These are phyloP conservation scores for Misgurnus mizolepis DNA, from an alignment of 2,113 vertebrate species.

Conservation along the genomic window DNA sequence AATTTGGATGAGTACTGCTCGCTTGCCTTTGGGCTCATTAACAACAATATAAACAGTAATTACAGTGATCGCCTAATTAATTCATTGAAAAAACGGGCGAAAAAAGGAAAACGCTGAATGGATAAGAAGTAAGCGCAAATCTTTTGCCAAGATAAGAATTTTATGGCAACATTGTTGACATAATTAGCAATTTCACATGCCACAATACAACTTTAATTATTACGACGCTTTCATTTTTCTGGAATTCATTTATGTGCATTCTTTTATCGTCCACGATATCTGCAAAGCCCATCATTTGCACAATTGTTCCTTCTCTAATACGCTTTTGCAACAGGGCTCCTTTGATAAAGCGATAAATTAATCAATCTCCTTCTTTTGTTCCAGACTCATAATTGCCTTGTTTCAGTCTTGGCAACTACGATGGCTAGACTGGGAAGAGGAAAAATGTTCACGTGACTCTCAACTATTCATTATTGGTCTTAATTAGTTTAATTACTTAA, in stretches of 20 bases:
- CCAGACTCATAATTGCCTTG: conserved; percentile 55
- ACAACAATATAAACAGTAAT: conserved; percentile 84
- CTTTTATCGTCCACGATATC: conserved; percentile 53
- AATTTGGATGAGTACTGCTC: conserved; percentile 81
- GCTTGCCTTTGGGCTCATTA: conserved; percentile 82
- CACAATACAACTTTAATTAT: conserved; percentile 69
- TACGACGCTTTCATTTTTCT: conserved; percentile 57
- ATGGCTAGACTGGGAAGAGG: conserved; percentile 60
- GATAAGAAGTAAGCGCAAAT: conserved; percentile 71
- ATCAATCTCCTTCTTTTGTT: conserved; percentile 67
- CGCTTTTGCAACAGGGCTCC: conserved; percentile 35
- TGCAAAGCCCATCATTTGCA: conserved; percentile 50
- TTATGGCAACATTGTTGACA: conserved; percentile 69
- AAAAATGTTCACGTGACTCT: conserved; percentile 57
- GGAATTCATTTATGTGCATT: conserved; percentile 56
- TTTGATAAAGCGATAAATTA: conserved; percentile 59
- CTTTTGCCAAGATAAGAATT: conserved; percentile 72
- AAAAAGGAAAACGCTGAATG: conserved; percentile 66
- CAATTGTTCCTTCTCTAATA: conserved; percentile 64
- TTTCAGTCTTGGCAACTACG: conserved; percentile 53
- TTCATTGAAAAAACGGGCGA: conserved; percentile 68
- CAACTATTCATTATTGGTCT: conserved; percentile 59
- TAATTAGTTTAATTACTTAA: conserved; percentile 60
- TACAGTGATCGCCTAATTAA: conserved; percentile 82
- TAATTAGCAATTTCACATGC: conserved; percentile 73